phyloP scores from a whole-genome alignment of 2,113 vertebrate genomes.

The Melanotaenia duboulayi region DNA sequence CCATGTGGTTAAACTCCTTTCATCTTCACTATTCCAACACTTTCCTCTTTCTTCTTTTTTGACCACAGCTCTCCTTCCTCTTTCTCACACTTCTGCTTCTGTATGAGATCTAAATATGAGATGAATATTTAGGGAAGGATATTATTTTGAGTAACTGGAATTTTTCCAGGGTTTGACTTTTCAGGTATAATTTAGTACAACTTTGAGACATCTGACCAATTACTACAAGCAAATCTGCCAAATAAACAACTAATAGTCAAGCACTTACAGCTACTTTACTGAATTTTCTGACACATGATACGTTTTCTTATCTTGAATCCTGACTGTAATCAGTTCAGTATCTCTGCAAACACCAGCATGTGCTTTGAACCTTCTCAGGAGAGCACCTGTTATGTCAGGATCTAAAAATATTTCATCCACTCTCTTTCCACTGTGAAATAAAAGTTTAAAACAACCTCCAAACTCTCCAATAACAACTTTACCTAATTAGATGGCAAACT shows the following conservation, averaged over 20 bases:
- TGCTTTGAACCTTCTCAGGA: slow-evolving; percentile 24
- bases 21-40: slow-evolving; percentile 14
- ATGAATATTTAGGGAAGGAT: neutral
- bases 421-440: slow-evolving; percentile 1
- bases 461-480: neutral
- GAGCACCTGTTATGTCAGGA: slow-evolving; percentile 68
- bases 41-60: slow-evolving; percentile 45
- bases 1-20: neutral
- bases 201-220: too few relatives aligned
- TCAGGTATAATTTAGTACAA: too few relatives aligned
- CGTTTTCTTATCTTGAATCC: neutral
- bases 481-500: neutral
- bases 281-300: neutral
- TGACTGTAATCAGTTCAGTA: neutral
- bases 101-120: neutral
- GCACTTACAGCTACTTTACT: neutral
- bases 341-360: slow-evolving; percentile 3
- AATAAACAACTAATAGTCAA: neutral
- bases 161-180: accelerated
- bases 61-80: slow-evolving; percentile 70
- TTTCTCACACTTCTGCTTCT: slow-evolving; percentile 68
- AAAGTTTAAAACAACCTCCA: slow-evolving; percentile 20
- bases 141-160: neutral
- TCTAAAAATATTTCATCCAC: slow-evolving; percentile 74
- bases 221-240: neutral